Base-by-base conservation (phyloP, 1,140 invertebrate species). In the Conopomorpha cramerella region DNA sequence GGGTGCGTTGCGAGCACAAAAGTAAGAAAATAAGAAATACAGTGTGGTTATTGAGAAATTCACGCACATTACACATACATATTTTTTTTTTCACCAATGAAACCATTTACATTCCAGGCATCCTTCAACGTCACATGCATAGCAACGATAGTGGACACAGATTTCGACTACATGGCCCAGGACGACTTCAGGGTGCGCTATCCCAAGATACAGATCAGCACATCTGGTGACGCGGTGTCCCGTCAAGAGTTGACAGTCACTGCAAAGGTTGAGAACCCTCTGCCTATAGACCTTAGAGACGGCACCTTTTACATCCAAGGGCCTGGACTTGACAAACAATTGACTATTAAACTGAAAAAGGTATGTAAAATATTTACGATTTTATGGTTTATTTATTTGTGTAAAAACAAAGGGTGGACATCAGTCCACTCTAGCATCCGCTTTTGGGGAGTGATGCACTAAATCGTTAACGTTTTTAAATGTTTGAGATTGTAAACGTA, bases 111-210 rank as follows among this genome's bases (percentile, higher is more conserved):
- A 46, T 61, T 48, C 13, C 84, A 93, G 76, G 86, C 85, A 41
- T 85, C 90, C 6, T 94, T 96, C 63, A 91, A 91, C 47, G 88
- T 95, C 10, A 84, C 89, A 0, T 91, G 90, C 39, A 62, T 94
- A 14, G 91, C 88, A 0, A 86, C 82, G 1, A 90, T 96, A 2
- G 80, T 86, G 8, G 88, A 93, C 30, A 94, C 86, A 0, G 85
- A 91, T 29, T 95, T 86, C 55, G 91, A 95, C 54, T 95, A 92
- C 56, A 93, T 90, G 51, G 90, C 90, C 0, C 89, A 93, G 72
- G 91, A 94, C 51, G 91, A 95, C 66, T 94, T 95, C 55, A 82
- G 92, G 43, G 87, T 96, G 2, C 77, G 91, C 13, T 95, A 94
- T 54, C 93, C 93, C 0, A 91, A 95, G 55, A 92, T 96, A 25